Percentiles rank a stretch among this genome's conserved stretches.
phyloP scores from a whole-genome alignment of 2,888 invertebrate genomes.

The Dicranocentrus wangi region DNA sequence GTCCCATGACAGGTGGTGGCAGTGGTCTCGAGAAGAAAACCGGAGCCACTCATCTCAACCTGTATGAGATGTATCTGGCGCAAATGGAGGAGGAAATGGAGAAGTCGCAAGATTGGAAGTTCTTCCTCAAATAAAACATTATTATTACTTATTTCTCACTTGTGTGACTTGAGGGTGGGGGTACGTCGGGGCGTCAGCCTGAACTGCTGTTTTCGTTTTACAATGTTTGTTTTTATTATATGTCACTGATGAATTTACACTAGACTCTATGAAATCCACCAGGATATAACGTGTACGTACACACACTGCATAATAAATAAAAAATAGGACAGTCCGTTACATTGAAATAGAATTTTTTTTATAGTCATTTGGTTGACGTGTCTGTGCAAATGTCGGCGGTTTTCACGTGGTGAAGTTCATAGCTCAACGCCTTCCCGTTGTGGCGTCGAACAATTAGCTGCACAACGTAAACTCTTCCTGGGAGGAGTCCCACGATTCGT shows the following conservation, averaged over 20 bases:
- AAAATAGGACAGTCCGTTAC: neutral
- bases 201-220: too few relatives aligned
- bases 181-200: too few relatives aligned
- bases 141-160: neutral
- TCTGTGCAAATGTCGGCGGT: conserved; percentile 75
- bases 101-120: conserved; percentile 43
- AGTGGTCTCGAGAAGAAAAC: too few relatives aligned
- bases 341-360: conserved; percentile 15
- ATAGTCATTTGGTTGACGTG: conserved; percentile 1
- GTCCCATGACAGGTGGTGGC: too few relatives aligned
- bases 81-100: conserved; percentile 53
- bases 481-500: conserved; percentile 76
- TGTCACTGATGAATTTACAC: too few relatives aligned
- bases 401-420: conserved; percentile 77
- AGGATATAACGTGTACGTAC: too few relatives aligned
- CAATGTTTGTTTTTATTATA: too few relatives aligned
- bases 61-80: conserved; percentile 34
- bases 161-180: too few relatives aligned
- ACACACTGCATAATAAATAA: conserved; percentile 2
- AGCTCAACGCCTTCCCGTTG: conserved; percentile 78
- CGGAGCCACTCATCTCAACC: too few relatives aligned
- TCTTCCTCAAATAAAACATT: conserved; percentile 27
- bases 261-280: too few relatives aligned
- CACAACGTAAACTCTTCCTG: conserved; percentile 78
- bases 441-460: conserved; percentile 79